Percentiles rank a stretch among this genome's conserved stretches.
These are phyloP conservation scores for Halichondria panicea DNA, from an alignment of 37 sponge, comb jelly and placozoan genomes.

Conservation along the genomic window DNA sequence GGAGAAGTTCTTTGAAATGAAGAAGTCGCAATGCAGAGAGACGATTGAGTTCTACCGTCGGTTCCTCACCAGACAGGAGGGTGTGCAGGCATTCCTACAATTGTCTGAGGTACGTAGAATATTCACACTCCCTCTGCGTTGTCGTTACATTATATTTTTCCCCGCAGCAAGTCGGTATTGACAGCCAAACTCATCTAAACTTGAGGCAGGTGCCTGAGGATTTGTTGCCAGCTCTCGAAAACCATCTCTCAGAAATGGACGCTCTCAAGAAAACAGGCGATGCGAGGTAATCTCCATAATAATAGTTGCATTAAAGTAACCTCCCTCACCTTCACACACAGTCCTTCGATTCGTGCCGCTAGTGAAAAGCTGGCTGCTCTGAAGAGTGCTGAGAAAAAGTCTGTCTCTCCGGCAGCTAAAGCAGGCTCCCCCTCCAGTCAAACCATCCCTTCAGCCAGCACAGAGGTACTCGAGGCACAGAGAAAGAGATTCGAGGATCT, in stretches of 20 bases:
- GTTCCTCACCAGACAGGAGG: constrained; percentile 72
- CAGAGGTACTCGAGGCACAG: constrained; percentile 62
- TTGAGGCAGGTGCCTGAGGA: constrained; percentile 76
- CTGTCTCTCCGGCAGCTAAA: too few species aligned
- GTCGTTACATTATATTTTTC: background rate
- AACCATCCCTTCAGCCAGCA: constrained; percentile 34
- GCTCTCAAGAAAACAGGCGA: constrained; percentile 39
- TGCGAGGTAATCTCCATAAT: constrained; percentile 54
- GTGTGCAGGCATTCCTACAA: constrained; percentile 61
- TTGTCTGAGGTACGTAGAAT: constrained; percentile 71
- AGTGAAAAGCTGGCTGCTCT: constrained; percentile 38
- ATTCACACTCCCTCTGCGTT: background rate
- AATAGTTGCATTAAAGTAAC: too few species aligned
- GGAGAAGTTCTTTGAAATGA: constrained; percentile 89
- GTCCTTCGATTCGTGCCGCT: constrained; percentile 50
- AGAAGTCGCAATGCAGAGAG: constrained; percentile 81
- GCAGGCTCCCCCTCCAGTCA: background rate
- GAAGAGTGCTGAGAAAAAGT: background rate
- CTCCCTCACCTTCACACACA: background rate
- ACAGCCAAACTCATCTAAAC: constrained; percentile 61
- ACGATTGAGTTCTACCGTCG: constrained; percentile 71
- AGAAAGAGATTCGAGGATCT: constrained; percentile 66
- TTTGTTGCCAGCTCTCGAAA: constrained; percentile 79
- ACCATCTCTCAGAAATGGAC: constrained; percentile 74
- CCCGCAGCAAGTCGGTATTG: constrained; percentile 70